Evolutionary conservation across 2,888 invertebrate species (phyloP).

Genomic region (Vannuccia rotundouncinata): DNA sequence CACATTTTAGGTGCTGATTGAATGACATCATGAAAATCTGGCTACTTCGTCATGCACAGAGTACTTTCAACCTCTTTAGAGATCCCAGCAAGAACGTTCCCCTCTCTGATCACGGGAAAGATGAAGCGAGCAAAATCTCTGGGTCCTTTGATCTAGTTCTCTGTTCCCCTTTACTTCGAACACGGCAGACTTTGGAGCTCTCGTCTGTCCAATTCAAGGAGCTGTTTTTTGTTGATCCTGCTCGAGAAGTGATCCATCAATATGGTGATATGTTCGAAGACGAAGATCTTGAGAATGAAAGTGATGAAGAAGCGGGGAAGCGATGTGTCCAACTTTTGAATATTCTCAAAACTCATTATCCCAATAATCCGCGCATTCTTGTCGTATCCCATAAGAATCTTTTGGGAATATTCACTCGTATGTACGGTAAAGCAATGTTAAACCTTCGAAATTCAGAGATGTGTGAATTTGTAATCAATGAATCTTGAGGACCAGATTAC

Average conservation of each 20-base stretch:
- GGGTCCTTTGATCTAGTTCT: conserved; percentile 30
- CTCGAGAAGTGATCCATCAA: not conserved
- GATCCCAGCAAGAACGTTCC: not conserved
- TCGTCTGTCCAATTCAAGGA: not conserved
- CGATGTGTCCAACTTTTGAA: not conserved
- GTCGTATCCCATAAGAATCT: not conserved
- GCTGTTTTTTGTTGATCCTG: not conserved
- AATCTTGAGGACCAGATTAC: too few relatives aligned
- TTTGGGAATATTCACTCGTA: not conserved
- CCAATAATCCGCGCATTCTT: not conserved
- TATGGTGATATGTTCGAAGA: not conserved
- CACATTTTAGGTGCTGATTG: too few relatives aligned
- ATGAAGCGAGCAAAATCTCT: not conserved
- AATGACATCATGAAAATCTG: conserved; percentile 4
- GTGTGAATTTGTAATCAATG: too few relatives aligned
- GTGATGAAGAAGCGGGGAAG: not conserved
- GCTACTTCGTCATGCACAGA: conserved; percentile 20
- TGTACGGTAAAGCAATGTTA: not conserved
- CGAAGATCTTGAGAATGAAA: not conserved
- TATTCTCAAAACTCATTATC: not conserved
- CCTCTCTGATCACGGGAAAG: not conserved
- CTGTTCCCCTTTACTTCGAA: conserved; percentile 24
- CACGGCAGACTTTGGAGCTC: conserved; percentile 11
- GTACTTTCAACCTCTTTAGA: not conserved
- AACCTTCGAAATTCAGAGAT: not conserved